Conservation (phyloP, 2,888 invertebrate genomes). For the Ennomos quercinarius region DNA sequence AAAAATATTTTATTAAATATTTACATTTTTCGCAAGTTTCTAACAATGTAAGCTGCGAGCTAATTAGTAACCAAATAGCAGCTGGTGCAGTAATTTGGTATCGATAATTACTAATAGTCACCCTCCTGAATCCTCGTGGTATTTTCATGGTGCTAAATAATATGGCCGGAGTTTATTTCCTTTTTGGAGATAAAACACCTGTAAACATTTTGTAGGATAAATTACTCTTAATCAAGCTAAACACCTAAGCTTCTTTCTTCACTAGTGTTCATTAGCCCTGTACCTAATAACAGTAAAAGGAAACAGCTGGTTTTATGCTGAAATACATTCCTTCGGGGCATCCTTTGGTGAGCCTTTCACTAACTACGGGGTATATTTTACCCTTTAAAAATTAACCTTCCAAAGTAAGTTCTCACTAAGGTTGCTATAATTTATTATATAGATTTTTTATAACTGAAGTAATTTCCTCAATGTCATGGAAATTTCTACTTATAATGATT, state of each 20-base stretch:
- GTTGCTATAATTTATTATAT: constrained; percentile 24
- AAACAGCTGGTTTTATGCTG: constrained; percentile 50
- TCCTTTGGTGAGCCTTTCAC: constrained; percentile 43
- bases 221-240: constrained; percentile 13
- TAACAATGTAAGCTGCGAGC: too few relatives aligned
- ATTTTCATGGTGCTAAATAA: too few relatives aligned
- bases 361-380: constrained; percentile 54
- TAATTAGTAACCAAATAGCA: too few relatives aligned
- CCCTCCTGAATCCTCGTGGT: too few relatives aligned
- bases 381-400: constrained; percentile 46
- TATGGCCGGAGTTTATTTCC: too few relatives aligned
- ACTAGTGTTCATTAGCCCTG: constrained; percentile 40
- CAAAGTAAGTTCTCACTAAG: constrained; percentile 16
- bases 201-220: constrained; percentile 6
- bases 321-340: constrained; percentile 52
- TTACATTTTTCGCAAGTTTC: too few relatives aligned
- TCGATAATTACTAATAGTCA: too few relatives aligned
- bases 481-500: too few relatives aligned
- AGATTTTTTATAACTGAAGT: constrained; percentile 4
- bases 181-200: neutral
- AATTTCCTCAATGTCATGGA: too few relatives aligned
- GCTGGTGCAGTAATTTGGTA: too few relatives aligned
- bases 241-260: constrained; percentile 28
- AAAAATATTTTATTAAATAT: too few relatives aligned
- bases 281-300: constrained; percentile 59